phyloP scores from a whole-genome alignment of 1,140 invertebrate species.

The Cherax destructor region DNA sequence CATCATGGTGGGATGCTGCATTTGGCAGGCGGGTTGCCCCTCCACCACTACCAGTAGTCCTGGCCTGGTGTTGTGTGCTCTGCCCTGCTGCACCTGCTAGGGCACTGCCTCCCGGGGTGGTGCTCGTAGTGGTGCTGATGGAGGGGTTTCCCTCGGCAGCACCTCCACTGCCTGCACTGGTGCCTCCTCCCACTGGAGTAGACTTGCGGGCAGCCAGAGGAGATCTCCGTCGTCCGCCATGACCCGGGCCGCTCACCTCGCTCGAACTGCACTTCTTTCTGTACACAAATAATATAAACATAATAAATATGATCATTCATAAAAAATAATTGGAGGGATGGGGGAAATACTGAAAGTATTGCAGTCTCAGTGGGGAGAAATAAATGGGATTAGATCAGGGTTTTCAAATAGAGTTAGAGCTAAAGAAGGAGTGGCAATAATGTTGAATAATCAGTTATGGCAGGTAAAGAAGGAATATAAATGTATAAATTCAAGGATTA shows the following conservation, averaged over 20 bases:
- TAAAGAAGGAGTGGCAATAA: too few species aligned
- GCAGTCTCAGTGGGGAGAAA: too few species aligned
- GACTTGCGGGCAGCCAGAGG: conserved; percentile 57
- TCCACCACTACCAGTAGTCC: not conserved
- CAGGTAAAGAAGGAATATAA: too few species aligned
- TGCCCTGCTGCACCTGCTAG: not conserved
- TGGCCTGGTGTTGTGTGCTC: not conserved
- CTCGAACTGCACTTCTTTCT: conserved; percentile 50
- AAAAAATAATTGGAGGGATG: too few species aligned
- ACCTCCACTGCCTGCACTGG: not conserved
- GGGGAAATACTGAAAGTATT: too few species aligned
- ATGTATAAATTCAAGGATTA: too few species aligned
- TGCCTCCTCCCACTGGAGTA: conserved; percentile 3
- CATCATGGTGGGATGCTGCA: conserved; percentile 19
- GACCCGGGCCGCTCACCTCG: conserved; percentile 39
- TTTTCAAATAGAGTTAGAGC: too few species aligned
- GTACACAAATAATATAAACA: not conserved
- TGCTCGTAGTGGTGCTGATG: conserved; percentile 1
- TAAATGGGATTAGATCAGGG: too few species aligned
- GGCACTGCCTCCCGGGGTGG: not conserved
- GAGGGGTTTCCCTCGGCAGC: not conserved
- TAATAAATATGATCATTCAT: too few species aligned
- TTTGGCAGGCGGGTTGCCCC: conserved; percentile 9
- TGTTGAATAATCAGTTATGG: too few species aligned
- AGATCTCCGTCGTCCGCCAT: conserved; percentile 35